Base-by-base conservation (phyloP, 2,888 invertebrate species). In the Allygus modestus region DNA sequence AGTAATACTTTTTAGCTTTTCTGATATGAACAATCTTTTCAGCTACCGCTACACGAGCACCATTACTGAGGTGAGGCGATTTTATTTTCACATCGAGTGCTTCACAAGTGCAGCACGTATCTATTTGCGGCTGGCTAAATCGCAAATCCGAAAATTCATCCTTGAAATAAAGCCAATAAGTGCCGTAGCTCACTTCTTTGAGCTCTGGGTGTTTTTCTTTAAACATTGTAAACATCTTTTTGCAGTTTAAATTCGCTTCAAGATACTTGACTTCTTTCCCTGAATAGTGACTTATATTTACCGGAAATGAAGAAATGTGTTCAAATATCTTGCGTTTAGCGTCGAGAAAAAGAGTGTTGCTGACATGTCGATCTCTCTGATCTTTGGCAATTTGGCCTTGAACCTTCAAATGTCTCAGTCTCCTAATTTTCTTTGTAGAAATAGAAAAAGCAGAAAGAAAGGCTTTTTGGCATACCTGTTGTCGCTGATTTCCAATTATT, bases 1-100 rank as follows among this genome's bases (percentile, higher is more conserved):
- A 79, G 87, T 82, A 84, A 82, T 87, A 88, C 79, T 86, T 88
- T 85, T 88, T 88, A 20, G 85, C 81, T 58, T 87, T 83, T 46
- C 86, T 73, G 79, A 85, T 84, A 85, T 88, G 88, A 15, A 88
- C 87, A 28, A 86, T 81, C 77, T 82, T 46, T 84, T 88, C 88
- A 9, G 88, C 88, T 23, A 86, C 86, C 23, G 87, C 86, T 28
- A 83, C 85, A 75, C 85, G 43, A 26, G 87, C 87, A 15, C 61
- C 84, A 73, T 86, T 81, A 86, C 87, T 87, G 0, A 84, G 28
- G 37, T 81, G 51, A 43, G 83, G 73, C 46, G 51, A 81, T 58
- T 84, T 86, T 54, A 87, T 82, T 84, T 87, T 86, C 28, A 81
- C 51, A 15, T 73, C 51, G 17, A 87, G 54, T 69, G 79, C 51